These are phyloP conservation scores for Pelodytes ibericus DNA, from an alignment of 2,797 vertebrate species.

Conservation along the genomic window DNA sequence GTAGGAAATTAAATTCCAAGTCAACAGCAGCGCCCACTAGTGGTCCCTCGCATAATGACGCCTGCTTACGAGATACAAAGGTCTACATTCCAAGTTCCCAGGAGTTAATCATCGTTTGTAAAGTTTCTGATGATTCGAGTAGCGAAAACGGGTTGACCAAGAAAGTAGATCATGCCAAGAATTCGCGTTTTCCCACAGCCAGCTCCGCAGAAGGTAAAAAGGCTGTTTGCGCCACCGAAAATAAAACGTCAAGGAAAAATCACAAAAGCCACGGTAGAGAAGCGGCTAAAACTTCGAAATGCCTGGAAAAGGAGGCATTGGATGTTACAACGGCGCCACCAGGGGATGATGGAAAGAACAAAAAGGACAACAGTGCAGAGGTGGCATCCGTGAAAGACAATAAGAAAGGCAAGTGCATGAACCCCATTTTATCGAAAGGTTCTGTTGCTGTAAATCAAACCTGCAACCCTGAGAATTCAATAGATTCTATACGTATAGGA, in stretches of 20 bases:
- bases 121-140: slow-evolving; percentile 17
- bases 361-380: slow-evolving; percentile 12
- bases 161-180: not conserved
- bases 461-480: too few species aligned
- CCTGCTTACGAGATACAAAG: slow-evolving; percentile 19
- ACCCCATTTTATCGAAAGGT: too few species aligned
- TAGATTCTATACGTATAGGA: too few species aligned
- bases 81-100: slow-evolving; percentile 43
- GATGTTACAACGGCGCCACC: not conserved
- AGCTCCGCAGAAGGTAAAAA: not conserved
- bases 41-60: slow-evolving; percentile 5
- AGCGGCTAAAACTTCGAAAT: not conserved
- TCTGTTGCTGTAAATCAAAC: too few species aligned
- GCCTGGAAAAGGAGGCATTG: not conserved
- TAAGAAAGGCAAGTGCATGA: slow-evolving; percentile 36
- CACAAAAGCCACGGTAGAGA: slow-evolving; percentile 20
- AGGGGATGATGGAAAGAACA: slow-evolving; percentile 24
- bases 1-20: slow-evolving; percentile 1
- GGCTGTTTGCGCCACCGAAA: not conserved
- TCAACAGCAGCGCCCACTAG: not conserved
- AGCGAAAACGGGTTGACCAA: not conserved
- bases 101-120: slow-evolving; percentile 27
- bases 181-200: not conserved
- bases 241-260: slow-evolving; percentile 30
- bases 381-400: slow-evolving; percentile 4